These are phyloP conservation scores for Rapana venosa DNA, from an alignment of 2,888 invertebrate genomes.

Conservation along the genomic window DNA sequence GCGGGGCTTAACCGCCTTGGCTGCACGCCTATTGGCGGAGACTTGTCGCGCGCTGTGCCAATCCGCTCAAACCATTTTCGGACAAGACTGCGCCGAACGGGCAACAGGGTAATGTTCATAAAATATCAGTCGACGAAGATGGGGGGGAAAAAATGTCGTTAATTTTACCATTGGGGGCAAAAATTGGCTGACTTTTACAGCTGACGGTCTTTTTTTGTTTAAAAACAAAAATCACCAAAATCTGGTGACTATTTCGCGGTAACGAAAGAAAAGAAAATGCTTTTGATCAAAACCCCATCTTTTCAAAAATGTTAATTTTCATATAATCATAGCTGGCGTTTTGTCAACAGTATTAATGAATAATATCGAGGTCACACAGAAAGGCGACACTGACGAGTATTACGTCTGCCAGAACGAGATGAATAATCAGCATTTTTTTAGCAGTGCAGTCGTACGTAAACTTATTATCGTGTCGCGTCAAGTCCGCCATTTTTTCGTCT, in stretches of 20 bases:
- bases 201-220: background rate
- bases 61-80: conserved; percentile 30
- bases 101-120: background rate
- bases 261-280: too few relatives aligned
- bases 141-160: background rate
- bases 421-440: too few relatives aligned
- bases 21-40: conserved; percentile 5
- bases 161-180: background rate
- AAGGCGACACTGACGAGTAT: too few relatives aligned
- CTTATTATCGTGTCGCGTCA: too few relatives aligned
- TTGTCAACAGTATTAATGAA: too few relatives aligned
- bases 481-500: too few relatives aligned
- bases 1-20: conserved; percentile 9
- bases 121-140: background rate
- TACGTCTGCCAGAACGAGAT: too few relatives aligned
- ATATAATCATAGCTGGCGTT: too few relatives aligned
- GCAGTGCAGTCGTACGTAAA: too few relatives aligned
- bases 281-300: too few relatives aligned
- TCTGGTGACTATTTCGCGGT: background rate
- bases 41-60: conserved; percentile 21
- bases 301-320: too few relatives aligned
- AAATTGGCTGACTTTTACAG: background rate
- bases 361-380: too few relatives aligned
- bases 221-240: background rate
- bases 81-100: background rate